phyloP scores from a whole-genome alignment of 2,888 invertebrate genomes.

The Merodon equestris region DNA sequence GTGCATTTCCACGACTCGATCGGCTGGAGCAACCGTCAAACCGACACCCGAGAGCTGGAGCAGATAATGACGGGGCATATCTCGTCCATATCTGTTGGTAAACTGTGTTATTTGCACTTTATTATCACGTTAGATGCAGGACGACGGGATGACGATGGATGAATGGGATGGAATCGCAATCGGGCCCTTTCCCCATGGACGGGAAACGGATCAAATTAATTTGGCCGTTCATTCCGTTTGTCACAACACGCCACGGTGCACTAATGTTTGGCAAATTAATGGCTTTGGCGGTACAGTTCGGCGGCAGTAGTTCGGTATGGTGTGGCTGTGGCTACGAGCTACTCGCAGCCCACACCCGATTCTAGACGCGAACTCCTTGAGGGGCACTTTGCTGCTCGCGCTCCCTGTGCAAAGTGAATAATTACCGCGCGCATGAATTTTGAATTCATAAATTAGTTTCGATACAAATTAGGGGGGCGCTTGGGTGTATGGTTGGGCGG shows the following conservation, averaged over 20 bases:
- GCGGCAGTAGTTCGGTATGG: conserved; percentile 30
- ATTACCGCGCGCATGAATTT: conserved; percentile 55
- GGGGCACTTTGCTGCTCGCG: background rate
- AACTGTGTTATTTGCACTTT: conserved; percentile 79
- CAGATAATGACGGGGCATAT: conserved; percentile 64
- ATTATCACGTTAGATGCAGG: conserved; percentile 77
- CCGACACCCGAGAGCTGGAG: conserved; percentile 22
- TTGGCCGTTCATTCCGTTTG: conserved; percentile 57
- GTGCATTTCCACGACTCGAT: conserved; percentile 76
- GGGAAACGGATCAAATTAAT: conserved; percentile 38
- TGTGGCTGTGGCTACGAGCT: background rate
- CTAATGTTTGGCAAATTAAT: conserved; percentile 61
- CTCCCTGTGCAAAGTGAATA: conserved; percentile 49
- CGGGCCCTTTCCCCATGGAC: conserved; percentile 14
- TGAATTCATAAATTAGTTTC: conserved; percentile 63
- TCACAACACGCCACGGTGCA: conserved; percentile 57
- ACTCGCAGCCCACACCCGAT: conserved; percentile 47
- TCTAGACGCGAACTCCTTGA: background rate
- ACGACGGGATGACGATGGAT: conserved; percentile 1
- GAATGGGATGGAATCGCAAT: too few species aligned
- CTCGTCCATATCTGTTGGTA: conserved; percentile 61
- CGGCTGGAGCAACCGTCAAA: conserved; percentile 47
- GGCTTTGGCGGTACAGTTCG: conserved; percentile 38
- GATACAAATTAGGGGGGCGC: conserved; percentile 33
- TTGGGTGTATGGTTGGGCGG: conserved; percentile 53